Evolutionary conservation across 2,797 vertebrate genomes (phyloP).

Genomic region (Peromyscus aztecus): DNA sequence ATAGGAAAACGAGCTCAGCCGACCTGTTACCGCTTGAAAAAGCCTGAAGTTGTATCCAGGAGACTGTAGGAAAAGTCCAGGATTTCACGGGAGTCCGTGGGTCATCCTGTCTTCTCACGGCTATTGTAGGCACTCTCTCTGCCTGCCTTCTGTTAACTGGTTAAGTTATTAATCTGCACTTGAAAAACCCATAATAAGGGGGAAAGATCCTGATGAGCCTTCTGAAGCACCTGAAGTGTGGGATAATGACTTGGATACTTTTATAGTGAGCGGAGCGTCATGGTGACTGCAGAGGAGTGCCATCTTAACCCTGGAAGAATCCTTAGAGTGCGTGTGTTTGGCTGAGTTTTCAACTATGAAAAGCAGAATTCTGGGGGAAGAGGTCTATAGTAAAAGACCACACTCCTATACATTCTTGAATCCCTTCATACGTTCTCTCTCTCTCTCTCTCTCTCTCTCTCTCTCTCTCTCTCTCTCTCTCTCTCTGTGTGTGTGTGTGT

Average conservation of each 20-base stretch:
- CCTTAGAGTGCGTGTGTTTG: not conserved
- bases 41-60: not conserved
- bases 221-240: not conserved
- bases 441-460: too few relatives aligned
- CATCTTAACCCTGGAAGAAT: not conserved
- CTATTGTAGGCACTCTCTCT: not conserved
- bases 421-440: not conserved
- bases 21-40: not conserved
- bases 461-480: not conserved
- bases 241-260: not conserved
- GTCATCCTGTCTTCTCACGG: not conserved
- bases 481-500: not conserved
- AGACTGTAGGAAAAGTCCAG: not conserved
- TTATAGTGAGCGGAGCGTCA: not conserved
- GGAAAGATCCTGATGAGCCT: not conserved
- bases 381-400: not conserved
- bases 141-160: not conserved
- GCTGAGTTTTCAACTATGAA: not conserved
- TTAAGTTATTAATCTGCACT: not conserved
- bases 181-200: not conserved
- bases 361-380: not conserved
- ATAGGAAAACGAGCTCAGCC: not conserved
- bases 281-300: not conserved
- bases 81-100: not conserved
- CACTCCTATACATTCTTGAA: not conserved